phyloP scores from a whole-genome alignment of 2,113 vertebrate genomes.

The Eurystomus gularis region DNA sequence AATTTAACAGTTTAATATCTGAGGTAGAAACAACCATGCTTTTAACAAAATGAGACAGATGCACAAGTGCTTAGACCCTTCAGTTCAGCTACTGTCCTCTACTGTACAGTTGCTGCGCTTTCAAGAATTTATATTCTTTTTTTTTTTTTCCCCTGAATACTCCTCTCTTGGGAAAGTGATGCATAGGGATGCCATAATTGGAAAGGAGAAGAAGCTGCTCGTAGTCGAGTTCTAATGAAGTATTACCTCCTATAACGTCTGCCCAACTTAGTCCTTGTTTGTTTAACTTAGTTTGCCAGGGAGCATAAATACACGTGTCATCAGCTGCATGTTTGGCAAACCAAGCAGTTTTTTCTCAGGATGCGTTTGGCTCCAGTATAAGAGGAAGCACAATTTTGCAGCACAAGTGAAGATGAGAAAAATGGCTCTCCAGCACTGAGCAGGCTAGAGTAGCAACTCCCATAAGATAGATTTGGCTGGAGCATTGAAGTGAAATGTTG shows the following conservation, averaged over 20 bases:
- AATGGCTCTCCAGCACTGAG: constrained; percentile 1
- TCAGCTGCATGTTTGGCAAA: constrained; percentile 46
- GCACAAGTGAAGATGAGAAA: constrained; percentile 38
- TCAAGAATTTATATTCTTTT: background rate
- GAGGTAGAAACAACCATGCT: constrained; percentile 9
- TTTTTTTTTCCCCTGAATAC: background rate
- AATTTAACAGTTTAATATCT: constrained; percentile 37
- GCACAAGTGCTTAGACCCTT: background rate
- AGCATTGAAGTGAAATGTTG: background rate
- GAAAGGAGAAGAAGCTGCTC: constrained; percentile 12
- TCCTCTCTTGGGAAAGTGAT: background rate
- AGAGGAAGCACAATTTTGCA: constrained; percentile 25
- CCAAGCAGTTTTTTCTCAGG: background rate
- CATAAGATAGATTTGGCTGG: constrained; percentile 11
- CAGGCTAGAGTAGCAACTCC: background rate
- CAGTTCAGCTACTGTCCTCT: background rate
- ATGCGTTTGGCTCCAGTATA: background rate
- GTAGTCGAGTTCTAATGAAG: background rate
- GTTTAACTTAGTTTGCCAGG: constrained; percentile 56
- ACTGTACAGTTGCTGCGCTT: background rate
- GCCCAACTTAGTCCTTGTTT: constrained; percentile 35
- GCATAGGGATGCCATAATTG: constrained; percentile 32
- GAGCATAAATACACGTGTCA: constrained; percentile 54
- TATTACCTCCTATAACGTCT: constrained; percentile 7
- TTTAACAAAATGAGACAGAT: background rate